Base-by-base conservation (phyloP, 2,113 vertebrate species). In the Myotis davidii region DNA sequence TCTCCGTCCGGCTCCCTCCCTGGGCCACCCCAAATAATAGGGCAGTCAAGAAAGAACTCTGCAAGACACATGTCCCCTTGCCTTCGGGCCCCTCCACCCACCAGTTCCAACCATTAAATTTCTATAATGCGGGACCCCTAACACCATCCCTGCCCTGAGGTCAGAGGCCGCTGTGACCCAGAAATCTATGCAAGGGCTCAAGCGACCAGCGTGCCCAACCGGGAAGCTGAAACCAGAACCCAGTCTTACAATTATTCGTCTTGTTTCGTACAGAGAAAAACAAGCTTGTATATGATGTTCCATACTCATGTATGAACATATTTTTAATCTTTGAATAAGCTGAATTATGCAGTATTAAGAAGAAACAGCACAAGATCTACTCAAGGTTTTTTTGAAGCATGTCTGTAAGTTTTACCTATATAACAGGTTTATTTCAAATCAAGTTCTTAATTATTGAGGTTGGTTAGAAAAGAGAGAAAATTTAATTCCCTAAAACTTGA, bases 371-470 rank as follows among this genome's bases (percentile, higher is more conserved):
- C 32, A 83, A 48, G 17, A 7, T 42, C 64, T 70, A 79, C 23
- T 61, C 27, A 48, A 86, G 16, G 17, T 18, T 11, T 89, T 61
- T 59, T 92, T 81, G 32, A 8, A 85, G 25, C 27, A 74, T 56
- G 32, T 64, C 69, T 69, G 16, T 88, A 50, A 94, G 88, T 86
- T 92, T 96, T 86, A 95, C 56, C 69, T 70, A 65, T 25, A 67
- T 39, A 92, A 86, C 18, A 94, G 37, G 18, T 61, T 87, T 87
- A 64, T 64, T 64, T 64, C 29, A 69, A 42, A 85, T 88, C 37
- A 86, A 94, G 59, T 86, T 95, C 54, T 84, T 95, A 91, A 94
- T 86, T 91, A 94, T 42, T 56, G 59, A 95, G 86, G 32, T 72
- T 88, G 73, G 20, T 73, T 84, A 74, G 73, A 70, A 94, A 32